A percentile compares a stretch with the other conserved stretches of the same genome.
Evolutionary conservation across 2,888 invertebrate species (phyloP).

Genomic region (Pseudeuparius sepicola): DNA sequence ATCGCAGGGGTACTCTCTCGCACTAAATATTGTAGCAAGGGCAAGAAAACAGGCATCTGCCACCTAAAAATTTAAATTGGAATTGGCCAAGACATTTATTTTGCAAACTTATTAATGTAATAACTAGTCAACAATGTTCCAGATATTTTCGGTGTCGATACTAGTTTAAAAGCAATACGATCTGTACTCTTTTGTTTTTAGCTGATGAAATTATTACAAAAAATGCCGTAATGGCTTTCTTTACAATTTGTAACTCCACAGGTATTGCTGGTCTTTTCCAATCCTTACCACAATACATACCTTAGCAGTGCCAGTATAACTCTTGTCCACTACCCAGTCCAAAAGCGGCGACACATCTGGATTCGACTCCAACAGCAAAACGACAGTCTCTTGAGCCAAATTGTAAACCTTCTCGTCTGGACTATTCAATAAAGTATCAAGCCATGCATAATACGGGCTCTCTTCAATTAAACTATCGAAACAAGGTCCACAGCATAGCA

Average conservation of each 20-base stretch:
- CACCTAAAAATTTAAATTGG: too few species aligned
- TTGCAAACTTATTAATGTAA: too few species aligned
- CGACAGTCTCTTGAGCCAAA: slow-evolving; percentile 87
- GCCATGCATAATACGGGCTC: slow-evolving; percentile 88
- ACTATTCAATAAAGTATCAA: slow-evolving; percentile 81
- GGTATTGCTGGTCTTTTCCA: too few species aligned
- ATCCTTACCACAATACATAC: too few species aligned
- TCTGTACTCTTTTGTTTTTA: too few species aligned
- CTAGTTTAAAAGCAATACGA: too few species aligned
- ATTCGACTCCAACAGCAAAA: slow-evolving; percentile 88
- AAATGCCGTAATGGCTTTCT: too few species aligned
- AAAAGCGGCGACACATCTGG: slow-evolving; percentile 83
- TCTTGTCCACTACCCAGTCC: slow-evolving; percentile 97
- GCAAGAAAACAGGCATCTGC: slow-evolving; percentile 96
- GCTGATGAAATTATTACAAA: too few species aligned
- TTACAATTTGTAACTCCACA: too few species aligned
- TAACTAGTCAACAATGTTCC: too few species aligned
- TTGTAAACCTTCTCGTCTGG: slow-evolving; percentile 82
- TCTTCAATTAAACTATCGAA: slow-evolving; percentile 88
- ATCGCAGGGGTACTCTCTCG: slow-evolving; percentile 94
- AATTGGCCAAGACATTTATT: too few species aligned
- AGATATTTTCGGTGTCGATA: too few species aligned
- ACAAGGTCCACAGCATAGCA: slow-evolving; percentile 92
- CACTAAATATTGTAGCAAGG: slow-evolving; percentile 91
- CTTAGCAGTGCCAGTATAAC: slow-evolving; percentile 83